Evolutionary conservation across 2,888 invertebrate species (phyloP).

Genomic region (Auanema sp.): DNA sequence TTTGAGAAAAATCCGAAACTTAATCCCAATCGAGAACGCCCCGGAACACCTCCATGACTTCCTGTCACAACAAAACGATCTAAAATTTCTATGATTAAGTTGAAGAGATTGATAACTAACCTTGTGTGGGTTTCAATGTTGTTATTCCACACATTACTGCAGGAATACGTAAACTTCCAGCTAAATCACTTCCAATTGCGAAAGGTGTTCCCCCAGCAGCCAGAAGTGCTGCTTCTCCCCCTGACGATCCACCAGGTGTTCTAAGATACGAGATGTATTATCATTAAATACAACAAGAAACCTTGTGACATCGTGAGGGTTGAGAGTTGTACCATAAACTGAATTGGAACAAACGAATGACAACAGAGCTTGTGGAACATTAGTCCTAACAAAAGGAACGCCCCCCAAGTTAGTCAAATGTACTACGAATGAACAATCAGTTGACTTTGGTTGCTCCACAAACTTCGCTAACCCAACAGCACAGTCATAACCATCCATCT

Average conservation of each 20-base stretch:
- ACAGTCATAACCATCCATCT: conserved; percentile 62
- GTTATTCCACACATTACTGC: conserved; percentile 67
- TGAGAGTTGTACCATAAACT: conserved; percentile 65
- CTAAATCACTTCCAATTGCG: conserved; percentile 68
- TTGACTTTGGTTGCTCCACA: conserved; percentile 58
- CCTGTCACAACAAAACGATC: conserved; percentile 44
- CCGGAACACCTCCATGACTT: conserved; percentile 56
- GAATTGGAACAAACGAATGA: conserved; percentile 65
- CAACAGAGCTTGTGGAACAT: conserved; percentile 59
- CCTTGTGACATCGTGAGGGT: conserved; percentile 64
- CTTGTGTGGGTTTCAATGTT: conserved; percentile 66
- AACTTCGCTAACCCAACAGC: conserved; percentile 63
- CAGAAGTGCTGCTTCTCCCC: conserved; percentile 67
- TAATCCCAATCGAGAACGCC: conserved; percentile 50
- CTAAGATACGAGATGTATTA: conserved; percentile 16
- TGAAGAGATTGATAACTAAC: conserved; percentile 10
- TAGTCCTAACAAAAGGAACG: conserved; percentile 68
- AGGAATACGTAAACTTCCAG: conserved; percentile 68
- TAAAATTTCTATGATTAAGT: conserved; percentile 14
- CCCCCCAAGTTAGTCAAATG: conserved; percentile 65
- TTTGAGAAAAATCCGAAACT: conserved; percentile 60
- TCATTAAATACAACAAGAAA: no score
- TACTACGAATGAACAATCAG: conserved; percentile 50
- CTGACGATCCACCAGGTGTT: conserved; percentile 67
- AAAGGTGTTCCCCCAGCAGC: conserved; percentile 66